Evolutionary conservation across 2,113 vertebrate genomes (phyloP), one percentile per base, ranked within the genome.

Genomic region (Pterocles gutturalis): DNA sequence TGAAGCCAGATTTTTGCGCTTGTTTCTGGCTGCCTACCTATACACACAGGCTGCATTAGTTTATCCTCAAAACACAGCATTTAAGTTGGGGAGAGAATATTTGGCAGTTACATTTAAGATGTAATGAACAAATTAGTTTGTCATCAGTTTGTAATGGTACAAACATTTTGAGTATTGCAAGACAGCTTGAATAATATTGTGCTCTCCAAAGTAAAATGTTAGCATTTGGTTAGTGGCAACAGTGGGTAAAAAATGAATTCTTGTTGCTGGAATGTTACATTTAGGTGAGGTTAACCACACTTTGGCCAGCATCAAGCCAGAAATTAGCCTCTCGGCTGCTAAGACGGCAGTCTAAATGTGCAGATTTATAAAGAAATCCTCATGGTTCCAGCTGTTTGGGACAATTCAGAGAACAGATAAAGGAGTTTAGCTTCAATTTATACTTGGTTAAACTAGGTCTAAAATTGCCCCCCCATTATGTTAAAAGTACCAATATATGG

Each of bases 251-350:
- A 94, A 94, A 61, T 0, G 9, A 80, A 66, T 69, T n/a, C 77
- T 93, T 93, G n/a, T 70, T 95, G 34, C 66, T 93, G 83, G 87
- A 97, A 96, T 76, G 81, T 69, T 85, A 76, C 57, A 70, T 83
- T 91, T 94, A 81, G 89, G 31, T 85, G 97, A 97, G 96, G 95
- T 95, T 96, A 96, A 97, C 97, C 96, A 89, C 91, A 58, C 66
- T 93, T 65, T 66, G 83, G 83, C 62, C 97, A 97, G 70, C 90
- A 65, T 54, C 58, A 91, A 92, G 54, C 46, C 81, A 96, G 89
- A 96, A 96, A 95, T 96, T 91, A 93, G 89, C 77, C 81, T 66
- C 51, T 84, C 0, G 0, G 45, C 77, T 92, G 83, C 77, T 72
- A 67, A 76, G 62, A 89, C 1, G 0, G 66, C 46, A 83, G 77